phyloP scores from a whole-genome alignment of 2,113 vertebrate genomes.

The Dasyurus viverrinus region DNA sequence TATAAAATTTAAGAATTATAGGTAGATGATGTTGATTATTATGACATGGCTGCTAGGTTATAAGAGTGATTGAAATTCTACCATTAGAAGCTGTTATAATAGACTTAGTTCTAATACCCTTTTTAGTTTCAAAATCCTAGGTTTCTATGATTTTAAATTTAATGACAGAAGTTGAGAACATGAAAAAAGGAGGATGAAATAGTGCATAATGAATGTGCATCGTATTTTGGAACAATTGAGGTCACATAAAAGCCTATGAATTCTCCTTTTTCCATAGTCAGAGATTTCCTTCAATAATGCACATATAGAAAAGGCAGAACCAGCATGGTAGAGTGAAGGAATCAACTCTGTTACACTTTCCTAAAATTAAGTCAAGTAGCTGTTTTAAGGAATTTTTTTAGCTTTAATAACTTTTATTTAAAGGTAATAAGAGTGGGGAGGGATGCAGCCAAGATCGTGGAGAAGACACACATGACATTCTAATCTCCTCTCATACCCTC shows the following conservation, averaged over 20 bases:
- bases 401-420: not conserved
- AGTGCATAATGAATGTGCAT: not conserved
- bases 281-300: not conserved
- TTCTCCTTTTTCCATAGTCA: not conserved
- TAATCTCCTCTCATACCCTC: too few relatives aligned
- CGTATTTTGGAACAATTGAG: not conserved
- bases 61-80: too few relatives aligned
- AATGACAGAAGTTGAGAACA: not conserved
- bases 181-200: not conserved
- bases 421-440: not conserved
- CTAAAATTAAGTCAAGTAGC: not conserved
- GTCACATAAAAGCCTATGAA: not conserved
- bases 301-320: too few relatives aligned
- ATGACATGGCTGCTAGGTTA: too few relatives aligned
- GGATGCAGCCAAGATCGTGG: too few relatives aligned
- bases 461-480: too few relatives aligned
- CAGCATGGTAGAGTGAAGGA: too few relatives aligned
- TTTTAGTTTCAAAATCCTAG: not conserved
- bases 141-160: not conserved
- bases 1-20: too few relatives aligned
- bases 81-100: too few relatives aligned
- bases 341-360: too few relatives aligned
- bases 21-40: too few relatives aligned
- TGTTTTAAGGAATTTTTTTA: not conserved
- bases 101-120: not conserved